Evolutionary conservation across 2,113 vertebrate genomes (phyloP), one percentile per base, ranked within the genome.

Genomic region (Alligator sinensis): DNA sequence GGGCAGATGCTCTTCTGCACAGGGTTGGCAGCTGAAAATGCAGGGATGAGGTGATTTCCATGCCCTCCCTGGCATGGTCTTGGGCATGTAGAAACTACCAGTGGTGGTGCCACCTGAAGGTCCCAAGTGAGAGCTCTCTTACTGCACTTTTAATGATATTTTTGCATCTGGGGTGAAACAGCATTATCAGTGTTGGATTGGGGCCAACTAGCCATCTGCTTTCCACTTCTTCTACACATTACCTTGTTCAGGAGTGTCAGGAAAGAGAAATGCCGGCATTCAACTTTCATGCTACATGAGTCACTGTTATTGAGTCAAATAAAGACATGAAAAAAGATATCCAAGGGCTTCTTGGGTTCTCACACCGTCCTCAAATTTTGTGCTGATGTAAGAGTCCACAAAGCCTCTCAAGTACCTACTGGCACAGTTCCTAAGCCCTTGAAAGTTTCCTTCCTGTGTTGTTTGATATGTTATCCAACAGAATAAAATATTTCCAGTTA

Each of bases 381-480:
- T 61, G 78, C 84, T 85, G 86, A 82, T 77, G 75, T 16, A 92
- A 88, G 90, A 82, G 75, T 74, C 90, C 75, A 15, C n/a, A 1
- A 83, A 86, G 89, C 94, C 72, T 86, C 90, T 86, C 75, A 19
- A 66, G 82, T 93, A 92, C 88, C 92, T 93, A 75, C 92, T 89
- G 92, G 90, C 95, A 84, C 76, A 84, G 47, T 88, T 95, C 90
- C 93, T 9, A 77, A 95, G 87, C 89, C 87, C 93, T 90, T 96
- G 84, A 86, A 96, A 96, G 85, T 95, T 95, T 95, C 82, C 72
- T 91, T 81, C 61, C 93, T 22, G 2, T 75, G 89, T 94, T 95
- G 91, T 95, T 96, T 97, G 96, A 94, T 97, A 94, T 1, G 27
- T 82, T 96, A 95, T 96, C 95, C 96, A 96, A 96, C 80, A 88